Conservation (phyloP, 2,888 invertebrate species). For the Mactromeris polynyma region DNA sequence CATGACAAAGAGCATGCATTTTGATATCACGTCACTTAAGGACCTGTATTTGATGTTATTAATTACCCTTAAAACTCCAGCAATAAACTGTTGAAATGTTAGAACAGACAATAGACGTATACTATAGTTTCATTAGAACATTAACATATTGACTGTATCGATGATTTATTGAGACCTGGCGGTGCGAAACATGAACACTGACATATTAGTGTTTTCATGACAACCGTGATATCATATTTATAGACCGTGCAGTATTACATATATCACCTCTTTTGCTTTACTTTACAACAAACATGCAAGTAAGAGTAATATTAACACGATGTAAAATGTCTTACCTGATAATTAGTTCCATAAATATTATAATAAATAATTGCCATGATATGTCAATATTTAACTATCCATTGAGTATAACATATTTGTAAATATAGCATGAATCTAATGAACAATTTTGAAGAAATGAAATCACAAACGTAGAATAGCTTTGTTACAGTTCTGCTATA, state of each 20-base stretch:
- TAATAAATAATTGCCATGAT: neutral
- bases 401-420: neutral
- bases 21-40: neutral
- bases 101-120: neutral
- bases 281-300: too few species aligned
- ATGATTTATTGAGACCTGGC: too few species aligned
- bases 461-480: neutral
- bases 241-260: too few species aligned
- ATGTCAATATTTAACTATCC: neutral
- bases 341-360: neutral
- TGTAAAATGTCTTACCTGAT: slow-evolving; percentile 3
- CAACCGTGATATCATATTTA: too few species aligned
- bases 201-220: too few species aligned
- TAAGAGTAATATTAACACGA: neutral
- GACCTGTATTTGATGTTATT: neutral
- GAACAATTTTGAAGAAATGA: neutral
- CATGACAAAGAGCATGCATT: too few species aligned
- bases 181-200: too few species aligned
- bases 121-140: neutral
- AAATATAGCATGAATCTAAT: neutral
- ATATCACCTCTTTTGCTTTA: too few species aligned
- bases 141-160: neutral
- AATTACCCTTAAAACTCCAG: neutral
- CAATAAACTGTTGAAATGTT: neutral
- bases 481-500: neutral